Conservation (phyloP, 2,797 vertebrate genomes). For the Falco concolor region DNA sequence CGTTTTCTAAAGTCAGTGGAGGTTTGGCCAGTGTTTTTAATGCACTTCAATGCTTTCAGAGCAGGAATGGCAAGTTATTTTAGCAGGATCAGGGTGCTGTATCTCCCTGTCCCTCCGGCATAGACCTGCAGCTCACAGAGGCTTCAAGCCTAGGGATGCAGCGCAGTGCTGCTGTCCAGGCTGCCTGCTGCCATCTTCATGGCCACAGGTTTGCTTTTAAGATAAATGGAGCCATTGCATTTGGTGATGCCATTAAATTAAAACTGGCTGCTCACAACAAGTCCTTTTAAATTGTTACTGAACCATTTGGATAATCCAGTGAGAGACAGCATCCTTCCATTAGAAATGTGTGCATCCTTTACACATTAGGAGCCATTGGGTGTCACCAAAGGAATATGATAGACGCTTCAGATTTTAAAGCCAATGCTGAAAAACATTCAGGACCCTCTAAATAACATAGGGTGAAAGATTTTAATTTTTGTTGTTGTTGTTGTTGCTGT, state of each 20-base stretch:
- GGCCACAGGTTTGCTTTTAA: not conserved
- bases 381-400: not conserved
- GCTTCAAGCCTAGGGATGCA: not conserved
- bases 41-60: not conserved
- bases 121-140: not conserved
- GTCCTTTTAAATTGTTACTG: not conserved
- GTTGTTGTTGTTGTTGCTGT: not conserved
- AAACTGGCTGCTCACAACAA: accelerated
- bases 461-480: not conserved
- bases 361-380: not conserved
- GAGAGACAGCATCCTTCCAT: not conserved
- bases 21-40: not conserved
- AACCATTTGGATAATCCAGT: not conserved
- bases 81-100: not conserved
- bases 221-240: not conserved
- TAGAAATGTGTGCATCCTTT: not conserved
- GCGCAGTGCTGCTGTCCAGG: not conserved
- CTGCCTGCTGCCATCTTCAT: not conserved
- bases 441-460: not conserved
- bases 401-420: not conserved
- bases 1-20: not conserved
- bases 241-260: not conserved
- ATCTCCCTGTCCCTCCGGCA: not conserved
- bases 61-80: not conserved
- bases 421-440: not conserved